Percentiles rank a stretch among this genome's conserved stretches.
phyloP scores from a whole-genome alignment of 2,113 vertebrate species.

The Onychostoma macrolepis region DNA sequence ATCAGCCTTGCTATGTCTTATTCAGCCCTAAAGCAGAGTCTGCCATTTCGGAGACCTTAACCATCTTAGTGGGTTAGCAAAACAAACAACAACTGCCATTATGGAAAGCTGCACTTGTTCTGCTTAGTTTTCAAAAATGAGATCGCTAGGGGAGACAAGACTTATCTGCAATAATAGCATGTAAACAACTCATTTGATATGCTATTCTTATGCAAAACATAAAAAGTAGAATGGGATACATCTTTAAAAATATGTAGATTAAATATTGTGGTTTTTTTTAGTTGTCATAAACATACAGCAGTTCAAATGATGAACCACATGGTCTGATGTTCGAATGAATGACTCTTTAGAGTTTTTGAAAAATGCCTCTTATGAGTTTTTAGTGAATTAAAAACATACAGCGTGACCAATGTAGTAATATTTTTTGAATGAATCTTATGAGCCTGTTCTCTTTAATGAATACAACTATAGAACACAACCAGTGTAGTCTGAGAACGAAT shows the following conservation, averaged over 20 bases:
- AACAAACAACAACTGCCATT: constrained; percentile 66
- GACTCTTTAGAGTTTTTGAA: background rate
- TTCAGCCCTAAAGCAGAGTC: constrained; percentile 50
- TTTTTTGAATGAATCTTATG: background rate
- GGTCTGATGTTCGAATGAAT: background rate
- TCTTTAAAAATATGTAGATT: too few species aligned
- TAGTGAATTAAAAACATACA: too few species aligned
- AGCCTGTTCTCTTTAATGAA: background rate
- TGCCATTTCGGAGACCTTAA: constrained; percentile 58
- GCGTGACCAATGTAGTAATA: too few species aligned
- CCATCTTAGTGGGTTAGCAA: constrained; percentile 47
- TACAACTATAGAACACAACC: background rate
- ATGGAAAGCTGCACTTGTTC: constrained; percentile 8
- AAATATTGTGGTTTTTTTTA: too few species aligned
- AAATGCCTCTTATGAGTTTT: too few species aligned
- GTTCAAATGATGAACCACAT: background rate
- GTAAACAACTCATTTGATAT: background rate
- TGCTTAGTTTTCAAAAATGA: constrained; percentile 27
- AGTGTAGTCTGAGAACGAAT: background rate
- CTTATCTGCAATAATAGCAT: background rate
- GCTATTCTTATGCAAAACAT: background rate
- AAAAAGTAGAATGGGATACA: background rate
- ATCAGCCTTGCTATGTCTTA: constrained; percentile 57
- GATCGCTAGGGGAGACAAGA: constrained; percentile 21
- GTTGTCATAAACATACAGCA: background rate